Percentiles rank a stretch among this genome's conserved stretches.
Conservation (phyloP, 1,140 invertebrate genomes). For the Heliothis virescens region DNA sequence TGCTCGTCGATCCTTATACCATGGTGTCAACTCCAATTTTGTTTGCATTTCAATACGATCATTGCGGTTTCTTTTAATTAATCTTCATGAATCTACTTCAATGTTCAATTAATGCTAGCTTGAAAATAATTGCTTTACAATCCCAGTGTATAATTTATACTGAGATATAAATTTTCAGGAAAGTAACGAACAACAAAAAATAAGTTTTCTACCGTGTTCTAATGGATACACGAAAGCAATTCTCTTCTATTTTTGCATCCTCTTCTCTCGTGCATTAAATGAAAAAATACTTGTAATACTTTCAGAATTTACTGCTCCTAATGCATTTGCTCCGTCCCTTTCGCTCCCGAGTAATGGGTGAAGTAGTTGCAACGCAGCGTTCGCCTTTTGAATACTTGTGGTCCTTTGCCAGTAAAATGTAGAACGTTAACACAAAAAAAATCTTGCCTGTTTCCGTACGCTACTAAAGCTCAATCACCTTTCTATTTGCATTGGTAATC, state of each 20-base stretch:
- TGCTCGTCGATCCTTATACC: constrained; percentile 13
- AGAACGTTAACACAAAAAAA: constrained; percentile 50
- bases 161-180: constrained; percentile 1
- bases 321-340: constrained; percentile 61
- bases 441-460: constrained; percentile 26
- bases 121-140: too few relatives aligned
- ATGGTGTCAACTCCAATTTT: background rate
- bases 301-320: constrained; percentile 65
- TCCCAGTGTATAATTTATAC: too few relatives aligned
- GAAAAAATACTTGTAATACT: constrained; percentile 55
- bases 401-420: constrained; percentile 55
- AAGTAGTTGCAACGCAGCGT: constrained; percentile 48
- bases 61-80: background rate
- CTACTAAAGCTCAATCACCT: constrained; percentile 43
- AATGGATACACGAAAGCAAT: constrained; percentile 37
- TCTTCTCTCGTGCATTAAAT: constrained; percentile 45
- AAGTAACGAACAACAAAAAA: constrained; percentile 1
- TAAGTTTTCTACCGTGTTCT: constrained; percentile 2
- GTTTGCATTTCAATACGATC: background rate
- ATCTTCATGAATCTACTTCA: constrained; percentile 5
- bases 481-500: constrained; percentile 42
- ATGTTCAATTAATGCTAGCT: background rate
- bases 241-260: constrained; percentile 33
- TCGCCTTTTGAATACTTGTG: constrained; percentile 60
- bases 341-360: constrained; percentile 47